These are phyloP conservation scores for Microcebus jonahi DNA, from an alignment of 2,113 vertebrate species.

Conservation along the genomic window DNA sequence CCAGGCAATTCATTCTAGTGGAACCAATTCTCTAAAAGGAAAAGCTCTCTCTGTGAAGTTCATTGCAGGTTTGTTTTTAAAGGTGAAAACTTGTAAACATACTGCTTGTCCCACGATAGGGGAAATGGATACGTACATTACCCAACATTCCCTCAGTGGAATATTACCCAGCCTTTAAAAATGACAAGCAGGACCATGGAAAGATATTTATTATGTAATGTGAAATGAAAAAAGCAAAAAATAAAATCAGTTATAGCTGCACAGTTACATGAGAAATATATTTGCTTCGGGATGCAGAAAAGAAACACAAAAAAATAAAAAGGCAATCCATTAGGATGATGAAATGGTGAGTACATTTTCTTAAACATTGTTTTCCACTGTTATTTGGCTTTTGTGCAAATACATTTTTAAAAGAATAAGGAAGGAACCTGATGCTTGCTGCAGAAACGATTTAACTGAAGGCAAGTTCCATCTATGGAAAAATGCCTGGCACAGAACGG, in stretches of 20 bases:
- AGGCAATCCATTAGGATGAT: background rate
- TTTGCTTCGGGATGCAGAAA: background rate
- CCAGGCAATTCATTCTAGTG: background rate
- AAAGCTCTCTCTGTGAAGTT: background rate
- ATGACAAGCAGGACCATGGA: background rate
- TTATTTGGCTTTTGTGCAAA: background rate
- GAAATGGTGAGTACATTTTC: background rate
- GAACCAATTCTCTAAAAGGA: background rate
- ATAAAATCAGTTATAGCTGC: background rate
- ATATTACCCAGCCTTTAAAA: constrained; percentile 56
- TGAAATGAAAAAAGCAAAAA: background rate
- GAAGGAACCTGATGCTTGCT: background rate
- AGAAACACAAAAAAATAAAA: constrained; percentile 2
- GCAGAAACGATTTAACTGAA: background rate
- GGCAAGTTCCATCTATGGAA: background rate
- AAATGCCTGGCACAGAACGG: background rate
- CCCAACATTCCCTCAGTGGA: background rate
- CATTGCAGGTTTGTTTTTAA: background rate
- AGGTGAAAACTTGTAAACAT: background rate
- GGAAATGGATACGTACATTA: background rate
- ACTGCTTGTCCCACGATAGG: background rate
- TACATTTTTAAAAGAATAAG: constrained; percentile 26
- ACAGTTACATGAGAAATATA: background rate
- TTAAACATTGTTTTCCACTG: background rate
- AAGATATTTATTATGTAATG: background rate